Evolutionary conservation across 2,797 vertebrate species (phyloP), one percentile per base, ranked within the genome.

Genomic region (Pachyuromys duprasi): DNA sequence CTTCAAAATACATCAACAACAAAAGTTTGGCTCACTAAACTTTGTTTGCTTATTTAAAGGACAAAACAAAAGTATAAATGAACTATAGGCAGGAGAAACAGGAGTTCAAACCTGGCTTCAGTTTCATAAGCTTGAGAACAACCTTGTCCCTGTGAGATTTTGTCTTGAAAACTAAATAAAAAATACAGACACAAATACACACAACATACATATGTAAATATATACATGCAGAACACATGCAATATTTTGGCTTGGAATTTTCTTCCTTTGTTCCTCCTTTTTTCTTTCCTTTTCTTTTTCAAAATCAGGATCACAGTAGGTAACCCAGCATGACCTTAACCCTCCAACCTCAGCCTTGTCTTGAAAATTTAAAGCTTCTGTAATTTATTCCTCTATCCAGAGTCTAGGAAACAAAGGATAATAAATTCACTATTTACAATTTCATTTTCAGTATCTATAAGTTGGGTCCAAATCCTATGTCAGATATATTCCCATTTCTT

Each of bases 381-480:
- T 93, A 70, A 86, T 36, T 82, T 84, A n/a, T 13, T 96, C 53
- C 90, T 93, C 76, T 60, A 17, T 89, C 42, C 13, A 31, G 31
- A 88, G 39, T 62, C 17, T 86, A 79, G 57, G 24, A 96, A 90
- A 55, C 6, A 36, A 80, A 70, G 33, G 14, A n/a, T 72, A 96
- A 81, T 36, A 93, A 75, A 81, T 31, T 74, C 7, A 3, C 8
- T 72, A 4, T 1, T n/a, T 22, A 55, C 75, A 90, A 80, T 87
- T 70, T 89, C 26, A 91, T 31, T 15, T 62, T 55, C 9, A 65
- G 24, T 78, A 31, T 11, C 0, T 89, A 0, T 65, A 80, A 36
- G 18, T 42, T 0, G 9, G 12, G 22, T 13, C 53, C 33, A 84
- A 91, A 80, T 87, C 7, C 3, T 70, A 9, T 53, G 3, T 81